Base-by-base conservation (phyloP, 2,113 vertebrate species). In the Helogale parvula region DNA sequence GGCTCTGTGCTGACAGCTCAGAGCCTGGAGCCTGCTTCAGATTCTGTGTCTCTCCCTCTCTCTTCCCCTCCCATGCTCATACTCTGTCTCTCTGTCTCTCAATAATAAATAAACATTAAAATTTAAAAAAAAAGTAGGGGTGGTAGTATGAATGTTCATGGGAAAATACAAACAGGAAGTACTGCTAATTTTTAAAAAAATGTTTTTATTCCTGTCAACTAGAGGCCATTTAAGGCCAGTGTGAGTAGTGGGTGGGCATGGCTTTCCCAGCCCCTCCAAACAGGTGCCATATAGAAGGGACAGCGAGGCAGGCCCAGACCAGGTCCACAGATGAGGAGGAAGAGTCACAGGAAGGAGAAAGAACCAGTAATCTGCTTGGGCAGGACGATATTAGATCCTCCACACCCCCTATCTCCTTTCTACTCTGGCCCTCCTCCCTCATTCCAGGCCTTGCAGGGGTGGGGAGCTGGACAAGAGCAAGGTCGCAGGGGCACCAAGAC, bases 161-260 rank as follows among this genome's bases (percentile, higher is more conserved):
- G n/a, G 65, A 25, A 85, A 88, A 29, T 45, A 35, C 74, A 10
- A 72, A 65, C 29, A 90, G 38, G 50, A 95, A 93, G 45, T 76
- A 85, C 60, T 80, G 35, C 27, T 96, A 95, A 82, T 77, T 93
- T 50, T 85, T 14, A 8, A 3, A 38, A 95, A 83, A 65, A 79
- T 19, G 31, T 45, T 91, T 98, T 98, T 98, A 98, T 96, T 97
- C 63, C 27, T 94, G 84, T 27, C n/a, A 16, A 82, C 33, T 93
- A 27, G 57, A 95, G 69, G 60, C 17, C 41, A 90, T 69, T 29
- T 65, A 63, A 76, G 60, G 52, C 45, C 87, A 90, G 2, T 41
- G 63, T 82, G 74, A 92, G 65, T 54, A 66, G 38, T 33, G 17
- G 23, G 25, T 27, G 8, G 66, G 38, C 66, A 41, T 5, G 1